These are phyloP conservation scores for Melozone crissalis DNA, from an alignment of 2,113 vertebrate species.

Conservation along the genomic window DNA sequence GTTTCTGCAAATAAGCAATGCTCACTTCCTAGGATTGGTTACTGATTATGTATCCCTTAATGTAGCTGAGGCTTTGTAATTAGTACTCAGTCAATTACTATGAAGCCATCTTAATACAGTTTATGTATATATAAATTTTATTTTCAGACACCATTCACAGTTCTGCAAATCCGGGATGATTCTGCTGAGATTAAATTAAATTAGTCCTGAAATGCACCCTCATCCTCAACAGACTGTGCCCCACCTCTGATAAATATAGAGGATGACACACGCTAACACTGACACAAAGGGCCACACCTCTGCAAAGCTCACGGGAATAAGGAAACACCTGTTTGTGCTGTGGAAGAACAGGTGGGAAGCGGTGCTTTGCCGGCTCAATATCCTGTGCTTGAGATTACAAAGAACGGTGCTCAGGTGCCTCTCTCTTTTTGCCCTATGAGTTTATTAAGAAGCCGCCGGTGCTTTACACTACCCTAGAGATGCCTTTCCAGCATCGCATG, in stretches of 20 bases:
- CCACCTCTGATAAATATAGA: background rate
- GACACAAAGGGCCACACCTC: slow-evolving; percentile 46
- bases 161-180: background rate
- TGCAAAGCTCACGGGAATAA: slow-evolving; percentile 1
- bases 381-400: background rate
- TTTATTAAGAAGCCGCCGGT: background rate
- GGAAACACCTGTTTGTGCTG: slow-evolving; percentile 28
- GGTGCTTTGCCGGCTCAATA: slow-evolving; percentile 34
- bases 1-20: slow-evolving; percentile 45
- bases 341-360: slow-evolving; percentile 54
- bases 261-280: background rate
- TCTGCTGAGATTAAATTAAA: background rate
- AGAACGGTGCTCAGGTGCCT: slow-evolving; percentile 4
- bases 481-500: background rate
- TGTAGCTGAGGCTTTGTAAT: background rate
- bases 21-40: slow-evolving; percentile 30
- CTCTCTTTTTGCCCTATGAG: background rate
- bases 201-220: background rate
- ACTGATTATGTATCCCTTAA: background rate
- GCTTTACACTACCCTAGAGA: background rate
- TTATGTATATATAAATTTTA: background rate
- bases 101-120: background rate
- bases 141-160: background rate
- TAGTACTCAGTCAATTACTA: background rate
- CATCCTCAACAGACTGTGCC: background rate